phyloP scores from a whole-genome alignment of 1,140 invertebrate genomes.

The Stratiolaelaps scimitus region DNA sequence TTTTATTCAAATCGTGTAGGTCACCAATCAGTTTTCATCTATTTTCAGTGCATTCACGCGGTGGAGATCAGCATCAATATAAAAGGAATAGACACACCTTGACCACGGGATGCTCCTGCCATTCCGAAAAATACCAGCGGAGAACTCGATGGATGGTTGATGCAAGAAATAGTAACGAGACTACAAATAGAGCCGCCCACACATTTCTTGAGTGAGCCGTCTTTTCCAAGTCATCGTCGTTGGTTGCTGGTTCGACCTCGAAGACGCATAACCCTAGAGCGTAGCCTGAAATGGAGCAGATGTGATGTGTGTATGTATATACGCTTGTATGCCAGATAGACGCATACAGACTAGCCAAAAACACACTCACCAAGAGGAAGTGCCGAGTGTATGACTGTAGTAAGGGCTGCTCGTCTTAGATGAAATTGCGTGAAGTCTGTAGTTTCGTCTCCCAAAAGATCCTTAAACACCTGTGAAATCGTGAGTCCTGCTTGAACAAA shows the following conservation, averaged over 20 bases:
- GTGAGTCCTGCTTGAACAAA: slow-evolving; percentile 15
- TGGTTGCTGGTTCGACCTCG: background rate
- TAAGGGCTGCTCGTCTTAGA: background rate
- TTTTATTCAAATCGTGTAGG: no score
- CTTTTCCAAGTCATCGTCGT: background rate
- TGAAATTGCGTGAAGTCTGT: background rate
- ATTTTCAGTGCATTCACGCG: no score
- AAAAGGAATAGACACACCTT: background rate
- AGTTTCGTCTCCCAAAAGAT: background rate
- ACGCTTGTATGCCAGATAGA: background rate
- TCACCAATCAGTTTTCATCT: no score
- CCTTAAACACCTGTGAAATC: background rate
- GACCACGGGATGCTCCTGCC: slow-evolving; percentile 6
- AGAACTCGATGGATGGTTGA: background rate
- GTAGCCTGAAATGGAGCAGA: background rate
- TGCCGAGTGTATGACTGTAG: slow-evolving; percentile 2
- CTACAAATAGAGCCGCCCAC: slow-evolving; percentile 6
- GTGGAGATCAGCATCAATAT: no score
- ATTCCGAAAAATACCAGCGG: background rate
- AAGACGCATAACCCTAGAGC: slow-evolving; percentile 4
- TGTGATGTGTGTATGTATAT: background rate
- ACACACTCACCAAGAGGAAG: slow-evolving; percentile 2
- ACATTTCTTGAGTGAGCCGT: slow-evolving; percentile 7
- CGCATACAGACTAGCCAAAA: background rate
- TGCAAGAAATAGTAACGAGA: background rate